phyloP scores from a whole-genome alignment of 2,888 invertebrate genomes.

The Polietes domitor region DNA sequence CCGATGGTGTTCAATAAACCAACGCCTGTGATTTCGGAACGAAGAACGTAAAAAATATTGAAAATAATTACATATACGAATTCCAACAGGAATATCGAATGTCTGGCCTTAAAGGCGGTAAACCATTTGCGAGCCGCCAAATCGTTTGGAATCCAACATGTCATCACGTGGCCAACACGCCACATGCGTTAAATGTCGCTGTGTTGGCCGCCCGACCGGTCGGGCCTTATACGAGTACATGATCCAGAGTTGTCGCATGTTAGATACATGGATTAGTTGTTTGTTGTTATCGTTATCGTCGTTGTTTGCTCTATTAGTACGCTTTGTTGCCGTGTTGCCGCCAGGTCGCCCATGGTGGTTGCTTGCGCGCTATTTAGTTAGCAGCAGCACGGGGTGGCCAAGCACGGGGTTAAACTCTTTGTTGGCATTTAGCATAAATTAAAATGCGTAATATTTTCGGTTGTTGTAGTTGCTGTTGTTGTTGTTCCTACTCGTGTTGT shows the following conservation, averaged over 20 bases:
- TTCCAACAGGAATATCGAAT: not conserved
- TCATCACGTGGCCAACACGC: conserved; percentile 34
- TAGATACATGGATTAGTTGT: not conserved
- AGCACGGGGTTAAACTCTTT: conserved; percentile 1
- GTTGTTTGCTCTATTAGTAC: not conserved
- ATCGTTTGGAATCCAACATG: not conserved
- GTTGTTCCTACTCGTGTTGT: not conserved
- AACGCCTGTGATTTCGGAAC: not conserved
- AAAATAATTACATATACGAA: conserved; percentile 23
- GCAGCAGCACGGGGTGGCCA: not conserved
- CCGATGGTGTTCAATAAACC: not conserved
- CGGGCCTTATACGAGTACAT: not conserved
- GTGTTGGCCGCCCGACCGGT: not conserved
- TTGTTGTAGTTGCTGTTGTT: conserved; percentile 9
- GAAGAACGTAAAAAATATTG: not conserved
- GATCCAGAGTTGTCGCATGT: not conserved
- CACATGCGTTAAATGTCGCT: not conserved
- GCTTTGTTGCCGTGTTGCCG: not conserved
- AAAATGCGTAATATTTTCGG: conserved; percentile 30
- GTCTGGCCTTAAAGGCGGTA: conserved; percentile 2
- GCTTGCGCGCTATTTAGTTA: conserved; percentile 6
- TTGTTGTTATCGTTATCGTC: conserved; percentile 7
- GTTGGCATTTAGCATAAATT: conserved; percentile 34
- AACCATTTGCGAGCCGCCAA: not conserved
- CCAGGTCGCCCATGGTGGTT: not conserved